Evolutionary conservation across 2,113 vertebrate species (phyloP).

Genomic region (Cyprinus carpio): DNA sequence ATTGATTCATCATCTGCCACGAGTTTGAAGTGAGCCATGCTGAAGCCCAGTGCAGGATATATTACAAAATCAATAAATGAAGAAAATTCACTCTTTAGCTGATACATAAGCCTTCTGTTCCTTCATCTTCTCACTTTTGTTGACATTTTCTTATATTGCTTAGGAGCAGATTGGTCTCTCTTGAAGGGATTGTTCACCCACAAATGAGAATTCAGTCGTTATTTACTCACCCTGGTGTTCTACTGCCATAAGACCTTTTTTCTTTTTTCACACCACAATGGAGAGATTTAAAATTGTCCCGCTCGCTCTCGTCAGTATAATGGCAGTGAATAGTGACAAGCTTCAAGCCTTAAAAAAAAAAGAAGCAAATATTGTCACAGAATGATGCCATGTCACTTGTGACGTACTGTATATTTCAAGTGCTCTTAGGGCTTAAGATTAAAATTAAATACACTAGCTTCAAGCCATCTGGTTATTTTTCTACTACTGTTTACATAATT

Average conservation of each 20-base stretch:
- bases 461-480: too few relatives aligned
- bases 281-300: neutral
- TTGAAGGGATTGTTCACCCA: neutral
- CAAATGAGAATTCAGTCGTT: neutral
- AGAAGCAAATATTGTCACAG: too few relatives aligned
- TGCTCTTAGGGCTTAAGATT: too few relatives aligned
- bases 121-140: neutral
- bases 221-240: neutral
- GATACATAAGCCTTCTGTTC: neutral
- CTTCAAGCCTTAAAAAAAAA: too few relatives aligned
- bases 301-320: neutral
- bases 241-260: neutral
- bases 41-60: conserved; percentile 9
- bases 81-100: conserved; percentile 28
- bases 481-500: too few relatives aligned
- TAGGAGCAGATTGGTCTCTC: neutral
- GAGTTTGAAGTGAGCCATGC: conserved; percentile 57
- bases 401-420: too few relatives aligned
- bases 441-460: neutral
- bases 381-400: too few relatives aligned
- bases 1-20: conserved; percentile 75
- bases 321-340: neutral
- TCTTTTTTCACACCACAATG: neutral
- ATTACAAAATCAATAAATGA: conserved; percentile 6
- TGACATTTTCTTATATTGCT: neutral